A percentile compares a stretch with the other conserved stretches of the same genome.
phyloP scores from a whole-genome alignment of 64 coral and sea anemone genomes.

The Montipora foliosa region DNA sequence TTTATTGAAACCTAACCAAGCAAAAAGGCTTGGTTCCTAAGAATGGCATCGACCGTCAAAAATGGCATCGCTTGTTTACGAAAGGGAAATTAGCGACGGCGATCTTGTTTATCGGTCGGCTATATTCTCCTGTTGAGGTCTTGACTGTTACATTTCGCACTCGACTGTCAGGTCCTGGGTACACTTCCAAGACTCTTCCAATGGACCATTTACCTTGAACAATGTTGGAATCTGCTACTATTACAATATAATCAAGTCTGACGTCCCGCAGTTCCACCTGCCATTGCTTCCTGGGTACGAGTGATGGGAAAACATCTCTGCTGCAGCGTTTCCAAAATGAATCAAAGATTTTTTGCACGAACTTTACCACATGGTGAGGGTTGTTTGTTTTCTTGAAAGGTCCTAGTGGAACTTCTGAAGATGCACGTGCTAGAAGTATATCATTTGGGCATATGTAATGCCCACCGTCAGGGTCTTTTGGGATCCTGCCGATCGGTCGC shows the following conservation, averaged over 20 bases:
- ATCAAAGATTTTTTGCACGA: background rate
- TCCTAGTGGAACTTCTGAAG: conserved; percentile 54
- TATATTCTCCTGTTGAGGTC: background rate
- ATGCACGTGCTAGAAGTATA: conserved; percentile 7
- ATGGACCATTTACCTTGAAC: conserved; percentile 28
- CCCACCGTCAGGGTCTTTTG: conserved; percentile 47
- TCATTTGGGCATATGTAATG: conserved; percentile 46
- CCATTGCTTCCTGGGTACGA: conserved; percentile 54
- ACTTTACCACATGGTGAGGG: background rate
- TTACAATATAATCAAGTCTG: conserved; percentile 28
- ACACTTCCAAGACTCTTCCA: conserved; percentile 6
- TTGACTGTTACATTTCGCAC: conserved; percentile 41
- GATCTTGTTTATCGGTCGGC: background rate
- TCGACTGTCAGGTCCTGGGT: conserved; percentile 29
- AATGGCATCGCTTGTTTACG: no score
- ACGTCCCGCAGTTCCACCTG: conserved; percentile 31
- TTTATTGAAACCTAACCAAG: no score
- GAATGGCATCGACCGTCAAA: no score
- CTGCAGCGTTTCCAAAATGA: conserved; percentile 7
- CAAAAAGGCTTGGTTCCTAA: no score
- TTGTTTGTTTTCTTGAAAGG: conserved; percentile 43
- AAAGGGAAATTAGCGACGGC: no score
- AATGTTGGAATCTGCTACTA: conserved; percentile 26
- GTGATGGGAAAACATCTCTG: conserved; percentile 42
- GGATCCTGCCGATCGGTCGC: conserved; percentile 37